phyloP scores from a whole-genome alignment of 1,140 invertebrate genomes.

The Micrasema longulum region DNA sequence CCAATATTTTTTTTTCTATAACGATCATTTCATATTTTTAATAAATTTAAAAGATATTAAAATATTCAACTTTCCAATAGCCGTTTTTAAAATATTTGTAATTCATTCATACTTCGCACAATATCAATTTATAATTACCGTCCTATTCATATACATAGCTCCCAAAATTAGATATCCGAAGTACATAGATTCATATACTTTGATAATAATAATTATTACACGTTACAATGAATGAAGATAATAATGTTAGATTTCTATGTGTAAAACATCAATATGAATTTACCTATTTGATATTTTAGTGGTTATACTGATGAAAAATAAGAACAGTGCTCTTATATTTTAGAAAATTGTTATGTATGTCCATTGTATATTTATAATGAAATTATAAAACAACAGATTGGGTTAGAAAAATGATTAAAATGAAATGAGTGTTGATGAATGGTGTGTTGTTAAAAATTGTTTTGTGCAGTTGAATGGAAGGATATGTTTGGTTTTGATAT shows the following conservation, averaged over 20 bases:
- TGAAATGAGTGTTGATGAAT: background rate
- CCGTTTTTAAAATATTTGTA: no score
- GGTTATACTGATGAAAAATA: constrained; percentile 15
- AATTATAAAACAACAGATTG: background rate
- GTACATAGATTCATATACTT: background rate
- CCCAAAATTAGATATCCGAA: background rate
- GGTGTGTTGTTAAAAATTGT: background rate
- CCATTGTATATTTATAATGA: constrained; percentile 28
- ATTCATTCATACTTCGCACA: constrained; percentile 10
- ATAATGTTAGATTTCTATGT: background rate
- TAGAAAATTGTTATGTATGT: constrained; percentile 23
- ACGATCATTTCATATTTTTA: background rate
- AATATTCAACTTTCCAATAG: no score
- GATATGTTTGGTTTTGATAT: constrained; percentile 3
- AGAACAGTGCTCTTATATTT: constrained; percentile 30
- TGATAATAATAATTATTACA: background rate
- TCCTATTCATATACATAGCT: constrained; percentile 16
- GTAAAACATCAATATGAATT: constrained; percentile 3
- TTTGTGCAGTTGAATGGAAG: background rate
- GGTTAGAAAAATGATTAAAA: background rate
- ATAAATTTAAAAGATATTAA: no score
- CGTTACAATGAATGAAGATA: background rate
- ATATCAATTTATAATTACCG: constrained; percentile 23
- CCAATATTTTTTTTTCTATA: background rate
- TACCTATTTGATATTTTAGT: background rate